Conservation (phyloP, 2,888 invertebrate species). For the Pedicia rivosa region DNA sequence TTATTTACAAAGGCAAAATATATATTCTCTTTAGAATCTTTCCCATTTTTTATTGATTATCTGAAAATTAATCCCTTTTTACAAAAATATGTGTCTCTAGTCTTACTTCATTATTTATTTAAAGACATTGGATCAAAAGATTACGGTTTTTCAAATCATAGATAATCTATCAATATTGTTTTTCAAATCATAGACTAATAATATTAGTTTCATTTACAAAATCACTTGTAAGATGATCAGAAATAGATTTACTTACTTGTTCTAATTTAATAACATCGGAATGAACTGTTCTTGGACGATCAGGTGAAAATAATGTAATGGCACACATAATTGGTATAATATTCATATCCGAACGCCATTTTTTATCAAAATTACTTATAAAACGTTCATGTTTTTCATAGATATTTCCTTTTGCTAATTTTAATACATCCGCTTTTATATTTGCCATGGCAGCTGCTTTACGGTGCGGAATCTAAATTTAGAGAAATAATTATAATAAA, state of each 20-base stretch:
- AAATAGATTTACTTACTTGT: slow-evolving; percentile 39
- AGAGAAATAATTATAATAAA: no score
- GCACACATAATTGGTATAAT: slow-evolving; percentile 84
- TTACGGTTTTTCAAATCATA: no score
- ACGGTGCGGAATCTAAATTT: slow-evolving; percentile 64
- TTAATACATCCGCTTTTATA: slow-evolving; percentile 78
- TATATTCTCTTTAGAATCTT: no score
- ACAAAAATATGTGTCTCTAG: no score
- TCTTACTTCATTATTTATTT: no score
- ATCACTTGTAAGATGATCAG: not conserved
- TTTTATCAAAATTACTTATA: slow-evolving; percentile 68
- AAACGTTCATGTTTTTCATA: slow-evolving; percentile 78
- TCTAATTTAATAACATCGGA: slow-evolving; percentile 70
- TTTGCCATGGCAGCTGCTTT: slow-evolving; percentile 58
- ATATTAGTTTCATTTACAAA: no score
- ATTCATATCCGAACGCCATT: slow-evolving; percentile 75
- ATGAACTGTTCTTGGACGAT: slow-evolving; percentile 63
- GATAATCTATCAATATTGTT: no score
- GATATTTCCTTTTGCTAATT: slow-evolving; percentile 76
- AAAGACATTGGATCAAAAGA: no score
- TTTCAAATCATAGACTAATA: no score
- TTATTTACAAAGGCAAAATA: no score
- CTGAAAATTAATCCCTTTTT: no score
- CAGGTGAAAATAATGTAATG: slow-evolving; percentile 78
- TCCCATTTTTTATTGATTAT: no score